Base-by-base conservation (phyloP, 2,113 vertebrate species). In the Meriones unguiculatus region DNA sequence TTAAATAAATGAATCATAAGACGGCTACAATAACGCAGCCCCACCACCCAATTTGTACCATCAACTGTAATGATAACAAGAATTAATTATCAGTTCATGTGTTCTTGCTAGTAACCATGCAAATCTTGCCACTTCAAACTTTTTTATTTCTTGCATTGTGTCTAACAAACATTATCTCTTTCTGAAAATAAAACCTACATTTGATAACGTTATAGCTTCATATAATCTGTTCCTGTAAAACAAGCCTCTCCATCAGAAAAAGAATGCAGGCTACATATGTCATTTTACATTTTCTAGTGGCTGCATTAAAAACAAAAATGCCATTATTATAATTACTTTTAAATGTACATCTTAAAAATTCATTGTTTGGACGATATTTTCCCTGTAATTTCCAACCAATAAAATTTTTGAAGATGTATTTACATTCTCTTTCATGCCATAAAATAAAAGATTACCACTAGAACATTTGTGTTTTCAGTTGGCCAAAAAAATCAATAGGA, bases 241-340 rank as follows among this genome's bases (percentile, higher is more conserved):
- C 2, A 84, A 1, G 2, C 82, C 10, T 84, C 30, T 28, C 3
- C 24, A 94, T 52, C 35, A 90, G 6, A 91, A 93, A 82, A 77
- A n/a, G 25, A 85, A 89, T 32, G 7, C 0, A 35, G 54, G 0
- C 2, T 46, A 64, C 22, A 52, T 38, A 67, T 64, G 6, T 59
- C 54, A 86, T 65, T 78, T 78, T 14, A 62, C 72, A 17, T 85
- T 93, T 94, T 96, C 41, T 69, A 81, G 9, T 75, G 87, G 22
- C 7, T 20, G n/a, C 5, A 38, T 69, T 89, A 67, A 76, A 93
- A 84, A 59, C 6, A 32, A 57, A 95, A 82, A 91, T 57, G 5
- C n/a, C 92, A 32, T 24, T 69, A 15, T 11, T 80, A 0, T 81
- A 96, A 54, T 81, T 50, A 65, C 46, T 80, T 85, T 92, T 54